phyloP scores from a whole-genome alignment of 2,113 vertebrate genomes.

The Zeus faber region DNA sequence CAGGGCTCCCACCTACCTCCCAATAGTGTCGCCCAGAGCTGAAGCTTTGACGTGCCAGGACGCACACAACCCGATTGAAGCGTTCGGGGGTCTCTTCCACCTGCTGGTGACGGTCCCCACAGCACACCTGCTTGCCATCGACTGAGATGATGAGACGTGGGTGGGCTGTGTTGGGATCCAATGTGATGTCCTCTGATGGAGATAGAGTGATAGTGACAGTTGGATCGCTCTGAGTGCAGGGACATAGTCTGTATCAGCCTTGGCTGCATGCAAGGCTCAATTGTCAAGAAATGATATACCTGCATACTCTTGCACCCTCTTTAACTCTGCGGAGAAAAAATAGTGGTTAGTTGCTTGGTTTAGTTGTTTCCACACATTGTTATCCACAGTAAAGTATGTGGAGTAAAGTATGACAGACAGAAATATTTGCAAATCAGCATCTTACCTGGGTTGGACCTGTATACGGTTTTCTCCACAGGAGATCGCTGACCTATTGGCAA shows the following conservation, averaged over 20 bases:
- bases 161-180: constrained; percentile 69
- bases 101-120: constrained; percentile 50
- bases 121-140: constrained; percentile 64
- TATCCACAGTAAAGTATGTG: not conserved
- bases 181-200: constrained; percentile 60
- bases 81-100: constrained; percentile 52
- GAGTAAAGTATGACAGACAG: not conserved
- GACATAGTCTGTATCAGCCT: too few relatives aligned
- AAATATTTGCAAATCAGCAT: not conserved
- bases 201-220: not conserved
- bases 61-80: constrained; percentile 73
- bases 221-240: not conserved
- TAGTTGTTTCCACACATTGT: not conserved
- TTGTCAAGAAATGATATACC: constrained; percentile 37
- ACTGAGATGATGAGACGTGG: constrained; percentile 69
- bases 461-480: not conserved
- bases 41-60: constrained; percentile 65
- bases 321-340: constrained; percentile 46
- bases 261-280: not conserved
- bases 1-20: constrained; percentile 61
- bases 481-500: constrained; percentile 25
- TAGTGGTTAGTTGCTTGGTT: not conserved
- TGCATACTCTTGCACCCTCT: constrained; percentile 66
- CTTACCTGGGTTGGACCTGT: constrained; percentile 46
- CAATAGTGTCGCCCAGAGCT: constrained; percentile 73